Conservation (phyloP, 1,140 invertebrate genomes). For the Augochlora pura region DNA sequence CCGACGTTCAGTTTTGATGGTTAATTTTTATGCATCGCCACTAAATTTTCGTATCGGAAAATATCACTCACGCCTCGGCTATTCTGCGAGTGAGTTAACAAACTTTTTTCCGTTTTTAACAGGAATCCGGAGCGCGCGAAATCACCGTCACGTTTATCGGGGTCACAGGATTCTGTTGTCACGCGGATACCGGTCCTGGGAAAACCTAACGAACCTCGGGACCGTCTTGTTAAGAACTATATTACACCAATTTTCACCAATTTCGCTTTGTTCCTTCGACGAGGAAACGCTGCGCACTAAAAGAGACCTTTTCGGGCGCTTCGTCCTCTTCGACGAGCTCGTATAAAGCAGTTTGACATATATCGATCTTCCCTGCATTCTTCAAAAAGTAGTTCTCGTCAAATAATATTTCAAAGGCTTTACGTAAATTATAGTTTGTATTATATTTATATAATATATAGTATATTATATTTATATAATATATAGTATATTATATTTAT, state of each 20-base stretch:
- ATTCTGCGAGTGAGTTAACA: background rate
- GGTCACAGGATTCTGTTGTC: background rate
- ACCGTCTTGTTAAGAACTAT: slow-evolving; percentile 21
- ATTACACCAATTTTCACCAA: slow-evolving; percentile 20
- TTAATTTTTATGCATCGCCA: slow-evolving; percentile 28
- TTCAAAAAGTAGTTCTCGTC: no score
- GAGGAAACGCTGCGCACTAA: background rate
- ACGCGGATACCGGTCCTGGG: background rate
- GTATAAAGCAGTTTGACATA: no score
- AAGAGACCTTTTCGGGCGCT: no score
- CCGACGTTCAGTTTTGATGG: slow-evolving; percentile 14
- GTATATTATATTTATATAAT: no score
- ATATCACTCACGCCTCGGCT: background rate
- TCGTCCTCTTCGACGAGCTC: background rate
- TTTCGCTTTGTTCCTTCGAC: background rate
- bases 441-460: no score
- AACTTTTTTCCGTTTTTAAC: background rate
- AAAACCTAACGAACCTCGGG: slow-evolving; percentile 1
- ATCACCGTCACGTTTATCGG: background rate
- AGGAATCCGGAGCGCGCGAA: background rate
- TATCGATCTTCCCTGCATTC: no score
- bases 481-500: no score
- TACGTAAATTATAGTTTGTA: no score
- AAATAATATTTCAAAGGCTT: no score
- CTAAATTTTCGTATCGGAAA: background rate